Evolutionary conservation across 2,888 invertebrate species (phyloP).

Genomic region (Petrophora chlorosata): DNA sequence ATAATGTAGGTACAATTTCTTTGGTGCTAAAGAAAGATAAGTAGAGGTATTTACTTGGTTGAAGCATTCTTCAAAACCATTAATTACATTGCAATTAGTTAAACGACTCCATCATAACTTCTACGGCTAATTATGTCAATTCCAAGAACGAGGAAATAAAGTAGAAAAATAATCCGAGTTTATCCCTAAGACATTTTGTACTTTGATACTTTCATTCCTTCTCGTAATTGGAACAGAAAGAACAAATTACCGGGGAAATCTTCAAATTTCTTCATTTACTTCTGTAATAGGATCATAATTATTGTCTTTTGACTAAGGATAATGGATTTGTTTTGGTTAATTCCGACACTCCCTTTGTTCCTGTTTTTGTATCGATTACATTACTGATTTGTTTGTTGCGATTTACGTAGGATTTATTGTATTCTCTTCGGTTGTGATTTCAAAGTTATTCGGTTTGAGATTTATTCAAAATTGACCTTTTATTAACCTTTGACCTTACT

Average conservation of each 20-base stretch:
- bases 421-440: neutral
- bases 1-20: no score
- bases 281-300: constrained; percentile 63
- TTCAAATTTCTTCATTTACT: constrained; percentile 62
- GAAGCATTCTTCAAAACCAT: neutral
- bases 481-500: no score
- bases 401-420: neutral
- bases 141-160: constrained; percentile 44
- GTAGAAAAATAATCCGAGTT: constrained; percentile 48
- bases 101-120: constrained; percentile 50
- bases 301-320: constrained; percentile 54
- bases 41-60: neutral
- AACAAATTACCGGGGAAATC: constrained; percentile 57
- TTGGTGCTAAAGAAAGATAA: no score
- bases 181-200: constrained; percentile 49
- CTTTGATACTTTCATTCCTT: constrained; percentile 51
- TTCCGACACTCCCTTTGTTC: constrained; percentile 36
- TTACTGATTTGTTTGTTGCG: constrained; percentile 6
- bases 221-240: constrained; percentile 56
- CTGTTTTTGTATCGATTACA: constrained; percentile 25
- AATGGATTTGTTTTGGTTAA: constrained; percentile 44
- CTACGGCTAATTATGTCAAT: constrained; percentile 49
- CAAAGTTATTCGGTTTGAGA: no score
- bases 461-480: no score
- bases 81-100: constrained; percentile 48